These are phyloP conservation scores for Pleuronectes platessa DNA, from an alignment of 2,113 vertebrate species.

Conservation along the genomic window DNA sequence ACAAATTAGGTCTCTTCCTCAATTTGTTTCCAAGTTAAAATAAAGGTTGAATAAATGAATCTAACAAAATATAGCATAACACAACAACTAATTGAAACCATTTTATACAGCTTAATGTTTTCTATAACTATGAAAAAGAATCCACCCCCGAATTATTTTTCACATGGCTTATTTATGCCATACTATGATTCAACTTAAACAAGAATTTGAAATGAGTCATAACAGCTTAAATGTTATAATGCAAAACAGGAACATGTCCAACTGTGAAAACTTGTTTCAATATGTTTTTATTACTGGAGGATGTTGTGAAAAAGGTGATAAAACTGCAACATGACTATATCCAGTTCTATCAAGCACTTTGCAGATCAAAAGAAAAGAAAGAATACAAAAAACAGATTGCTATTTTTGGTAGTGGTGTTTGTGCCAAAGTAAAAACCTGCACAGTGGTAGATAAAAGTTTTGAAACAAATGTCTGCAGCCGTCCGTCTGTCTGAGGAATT, in stretches of 20 bases:
- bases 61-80: too few relatives aligned
- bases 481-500: not conserved
- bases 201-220: constrained; percentile 18
- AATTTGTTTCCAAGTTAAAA: not conserved
- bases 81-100: too few relatives aligned
- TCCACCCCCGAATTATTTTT: not conserved
- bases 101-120: too few relatives aligned
- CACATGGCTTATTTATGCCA: constrained; percentile 33
- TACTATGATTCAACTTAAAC: constrained; percentile 29
- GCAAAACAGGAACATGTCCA: constrained; percentile 10
- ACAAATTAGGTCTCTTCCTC: not conserved
- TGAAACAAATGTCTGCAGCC: not conserved
- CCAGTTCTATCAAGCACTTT: not conserved
- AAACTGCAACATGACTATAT: not conserved
- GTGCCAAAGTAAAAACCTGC: not conserved
- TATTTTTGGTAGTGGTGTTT: not conserved
- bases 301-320: not conserved
- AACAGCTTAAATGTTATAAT: constrained; percentile 10
- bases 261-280: not conserved
- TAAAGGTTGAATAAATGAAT: not conserved
- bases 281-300: not conserved
- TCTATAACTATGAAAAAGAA: constrained; percentile 13
- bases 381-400: not conserved
- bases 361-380: not conserved
- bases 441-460: not conserved